A percentile compares a stretch with the other conserved stretches of the same genome.
These are phyloP conservation scores for Ginglymostoma cirratum DNA, from an alignment of 2,113 vertebrate species.

Conservation along the genomic window DNA sequence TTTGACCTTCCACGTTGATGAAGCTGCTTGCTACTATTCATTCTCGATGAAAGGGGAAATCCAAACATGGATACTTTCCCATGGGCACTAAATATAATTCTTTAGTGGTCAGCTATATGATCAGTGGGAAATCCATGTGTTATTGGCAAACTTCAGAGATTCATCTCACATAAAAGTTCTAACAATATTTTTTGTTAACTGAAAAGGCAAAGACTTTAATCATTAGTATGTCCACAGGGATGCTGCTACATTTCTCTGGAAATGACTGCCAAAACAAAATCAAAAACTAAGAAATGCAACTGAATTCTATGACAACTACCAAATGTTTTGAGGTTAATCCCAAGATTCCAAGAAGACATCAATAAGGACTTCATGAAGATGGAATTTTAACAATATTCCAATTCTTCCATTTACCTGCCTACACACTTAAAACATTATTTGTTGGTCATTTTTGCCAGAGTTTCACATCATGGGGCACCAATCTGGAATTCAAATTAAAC, in stretches of 20 bases:
- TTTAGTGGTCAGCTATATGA: background rate
- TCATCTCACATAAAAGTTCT: background rate
- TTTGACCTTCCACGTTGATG: background rate
- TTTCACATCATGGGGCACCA: background rate
- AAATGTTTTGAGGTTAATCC: background rate
- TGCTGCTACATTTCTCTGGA: background rate
- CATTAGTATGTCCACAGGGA: background rate
- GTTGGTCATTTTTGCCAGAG: background rate
- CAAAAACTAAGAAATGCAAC: background rate
- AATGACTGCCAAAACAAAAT: background rate
- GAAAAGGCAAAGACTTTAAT: background rate
- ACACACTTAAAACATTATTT: background rate
- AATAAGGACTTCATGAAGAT: background rate
- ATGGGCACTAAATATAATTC: background rate
- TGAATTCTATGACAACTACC: background rate
- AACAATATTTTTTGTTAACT: background rate
- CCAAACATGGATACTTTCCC: background rate
- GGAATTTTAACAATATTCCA: background rate
- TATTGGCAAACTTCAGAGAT: background rate
- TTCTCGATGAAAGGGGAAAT: background rate
- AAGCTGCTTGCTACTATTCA: background rate
- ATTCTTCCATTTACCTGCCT: background rate
- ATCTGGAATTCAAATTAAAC: background rate
- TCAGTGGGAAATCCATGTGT: background rate
- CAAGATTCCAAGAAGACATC: background rate